A percentile compares a stretch with the other conserved stretches of the same genome.
These are phyloP conservation scores for Sitta carolinensis DNA, from an alignment of 2,797 vertebrate species.

Conservation along the genomic window DNA sequence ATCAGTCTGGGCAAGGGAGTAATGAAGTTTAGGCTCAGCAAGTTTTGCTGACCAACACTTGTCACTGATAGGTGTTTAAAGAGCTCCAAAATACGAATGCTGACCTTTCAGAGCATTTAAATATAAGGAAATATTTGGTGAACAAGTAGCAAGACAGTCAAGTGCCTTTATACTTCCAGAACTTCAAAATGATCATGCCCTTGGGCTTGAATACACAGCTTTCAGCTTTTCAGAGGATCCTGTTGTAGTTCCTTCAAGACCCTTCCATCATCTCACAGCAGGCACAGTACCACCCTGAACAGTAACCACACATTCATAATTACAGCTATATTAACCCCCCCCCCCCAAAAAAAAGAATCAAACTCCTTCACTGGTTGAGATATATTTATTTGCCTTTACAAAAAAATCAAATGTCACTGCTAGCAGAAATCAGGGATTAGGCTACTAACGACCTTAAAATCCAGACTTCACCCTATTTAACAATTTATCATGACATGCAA, in stretches of 20 bases:
- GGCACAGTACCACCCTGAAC: neutral
- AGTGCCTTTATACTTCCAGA: neutral
- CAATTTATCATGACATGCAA: neutral
- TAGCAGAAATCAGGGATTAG: neutral
- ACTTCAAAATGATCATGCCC: accelerated
- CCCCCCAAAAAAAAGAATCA: no score
- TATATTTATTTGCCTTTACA: neutral
- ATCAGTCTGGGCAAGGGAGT: neutral
- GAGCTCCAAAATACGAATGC: neutral
- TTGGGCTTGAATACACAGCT: neutral
- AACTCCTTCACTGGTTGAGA: neutral
- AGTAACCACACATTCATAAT: neutral
- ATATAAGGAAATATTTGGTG: neutral
- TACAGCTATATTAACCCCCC: accelerated
- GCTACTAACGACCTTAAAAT: neutral
- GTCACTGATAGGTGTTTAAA: neutral
- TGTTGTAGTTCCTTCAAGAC: neutral
- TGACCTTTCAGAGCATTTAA: neutral
- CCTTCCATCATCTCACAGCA: neutral
- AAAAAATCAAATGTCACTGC: neutral
- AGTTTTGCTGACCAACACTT: neutral
- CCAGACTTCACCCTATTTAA: neutral
- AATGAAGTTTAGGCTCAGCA: neutral
- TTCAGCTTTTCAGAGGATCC: neutral
- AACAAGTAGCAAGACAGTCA: neutral